Evolutionary conservation across 2,797 vertebrate species (phyloP).

Genomic region (Podarcis lilfordi): DNA sequence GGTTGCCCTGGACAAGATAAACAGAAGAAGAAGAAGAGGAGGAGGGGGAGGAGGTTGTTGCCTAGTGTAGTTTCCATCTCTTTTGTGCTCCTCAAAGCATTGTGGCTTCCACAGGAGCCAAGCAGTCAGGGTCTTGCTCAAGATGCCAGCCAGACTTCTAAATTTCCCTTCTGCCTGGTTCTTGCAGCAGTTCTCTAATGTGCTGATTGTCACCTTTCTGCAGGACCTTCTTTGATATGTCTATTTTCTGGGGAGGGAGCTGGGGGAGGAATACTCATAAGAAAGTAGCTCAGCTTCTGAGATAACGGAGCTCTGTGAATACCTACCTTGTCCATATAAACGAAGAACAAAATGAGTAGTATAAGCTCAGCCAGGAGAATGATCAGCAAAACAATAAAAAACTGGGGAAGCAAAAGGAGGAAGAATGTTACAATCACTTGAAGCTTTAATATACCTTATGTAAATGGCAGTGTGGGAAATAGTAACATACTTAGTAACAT

Average conservation of each 20-base stretch:
- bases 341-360: slow-evolving; percentile 95
- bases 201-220: slow-evolving; percentile 15
- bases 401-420: slow-evolving; percentile 80
- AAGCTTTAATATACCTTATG: neutral
- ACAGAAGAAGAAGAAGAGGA: no score
- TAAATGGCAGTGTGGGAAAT: neutral
- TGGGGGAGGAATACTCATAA: neutral
- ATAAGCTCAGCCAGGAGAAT: slow-evolving; percentile 97
- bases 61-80: no score
- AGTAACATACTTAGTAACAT: neutral
- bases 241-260: neutral
- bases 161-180: neutral
- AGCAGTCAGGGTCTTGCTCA: no score
- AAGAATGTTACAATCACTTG: neutral
- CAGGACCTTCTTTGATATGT: neutral
- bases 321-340: slow-evolving; percentile 97
- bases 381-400: slow-evolving; percentile 96
- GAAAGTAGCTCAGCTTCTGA: slow-evolving; percentile 16
- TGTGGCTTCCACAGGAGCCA: no score
- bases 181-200: neutral
- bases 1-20: no score
- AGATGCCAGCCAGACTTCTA: neutral
- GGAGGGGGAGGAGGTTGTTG: no score
- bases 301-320: neutral
- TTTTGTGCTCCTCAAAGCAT: no score